Evolutionary conservation across 2,888 invertebrate genomes (phyloP).

Genomic region (Drosophila lutescens): DNA sequence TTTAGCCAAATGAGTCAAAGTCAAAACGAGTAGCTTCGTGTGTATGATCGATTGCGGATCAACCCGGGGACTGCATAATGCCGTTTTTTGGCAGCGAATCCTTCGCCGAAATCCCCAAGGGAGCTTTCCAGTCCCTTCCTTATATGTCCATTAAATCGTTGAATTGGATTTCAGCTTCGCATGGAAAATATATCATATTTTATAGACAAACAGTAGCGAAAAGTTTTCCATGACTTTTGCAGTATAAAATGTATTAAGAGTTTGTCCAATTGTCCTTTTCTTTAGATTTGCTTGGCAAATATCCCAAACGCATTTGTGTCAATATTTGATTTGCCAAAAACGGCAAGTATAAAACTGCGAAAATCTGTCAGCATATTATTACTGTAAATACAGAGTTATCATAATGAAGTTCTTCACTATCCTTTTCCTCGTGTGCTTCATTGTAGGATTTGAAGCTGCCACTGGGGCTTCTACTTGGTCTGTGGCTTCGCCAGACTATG

Average conservation of each 20-base stretch:
- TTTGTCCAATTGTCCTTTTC: conserved; percentile 15
- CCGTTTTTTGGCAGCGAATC: conserved; percentile 35
- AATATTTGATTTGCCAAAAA: not conserved
- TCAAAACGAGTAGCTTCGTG: conserved; percentile 43
- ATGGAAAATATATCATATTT: not conserved
- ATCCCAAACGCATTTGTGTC: conserved; percentile 4
- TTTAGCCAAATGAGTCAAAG: conserved; percentile 71
- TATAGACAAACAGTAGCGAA: not conserved
- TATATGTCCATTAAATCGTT: not conserved
- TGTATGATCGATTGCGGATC: conserved; percentile 34
- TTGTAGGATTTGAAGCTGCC: not conserved
- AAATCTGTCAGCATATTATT: not conserved
- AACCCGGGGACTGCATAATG: conserved; percentile 12
- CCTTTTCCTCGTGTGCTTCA: not conserved
- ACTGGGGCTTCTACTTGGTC: too few species aligned
- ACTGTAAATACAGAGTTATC: not conserved
- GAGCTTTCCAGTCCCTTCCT: conserved; percentile 18
- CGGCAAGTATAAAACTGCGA: not conserved
- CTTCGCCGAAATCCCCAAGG: conserved; percentile 60
- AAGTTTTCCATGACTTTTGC: not conserved
- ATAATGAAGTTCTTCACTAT: conserved; percentile 13
- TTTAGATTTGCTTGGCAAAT: not conserved
- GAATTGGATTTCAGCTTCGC: not conserved
- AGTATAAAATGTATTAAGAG: not conserved
- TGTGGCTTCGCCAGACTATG: too few species aligned